These are phyloP conservation scores for Daboia siamensis DNA, from an alignment of 2,113 vertebrate genomes.

Conservation along the genomic window DNA sequence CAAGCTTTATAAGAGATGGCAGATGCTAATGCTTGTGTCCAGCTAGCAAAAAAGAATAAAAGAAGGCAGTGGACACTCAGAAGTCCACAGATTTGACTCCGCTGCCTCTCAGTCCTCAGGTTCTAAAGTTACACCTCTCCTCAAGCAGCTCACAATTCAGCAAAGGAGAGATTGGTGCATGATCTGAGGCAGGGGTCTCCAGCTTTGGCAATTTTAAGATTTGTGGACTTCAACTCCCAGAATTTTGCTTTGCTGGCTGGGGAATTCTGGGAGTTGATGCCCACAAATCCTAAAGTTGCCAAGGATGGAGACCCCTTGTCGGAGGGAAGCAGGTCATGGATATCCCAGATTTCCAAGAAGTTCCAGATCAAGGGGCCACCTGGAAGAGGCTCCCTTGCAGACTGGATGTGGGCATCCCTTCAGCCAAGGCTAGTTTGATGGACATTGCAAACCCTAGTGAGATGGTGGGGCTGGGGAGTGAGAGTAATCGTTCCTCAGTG, in stretches of 20 bases:
- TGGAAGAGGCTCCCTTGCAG: neutral
- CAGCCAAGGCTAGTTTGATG: neutral
- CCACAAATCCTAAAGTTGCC: too few species aligned
- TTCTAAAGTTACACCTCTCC: neutral
- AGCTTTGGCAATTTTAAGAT: too few species aligned
- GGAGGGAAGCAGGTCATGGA: neutral
- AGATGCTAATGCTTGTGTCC: neutral
- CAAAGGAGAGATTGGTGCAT: neutral
- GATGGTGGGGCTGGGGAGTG: neutral
- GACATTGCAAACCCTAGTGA: neutral
- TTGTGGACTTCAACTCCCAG: too few species aligned
- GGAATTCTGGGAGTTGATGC: too few species aligned
- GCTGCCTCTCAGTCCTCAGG: neutral
- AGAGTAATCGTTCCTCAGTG: neutral
- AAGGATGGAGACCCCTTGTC: too few species aligned
- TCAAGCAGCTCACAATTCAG: neutral
- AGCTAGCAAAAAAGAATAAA: neutral
- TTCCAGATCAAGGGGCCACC: neutral
- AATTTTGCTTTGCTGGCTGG: too few species aligned
- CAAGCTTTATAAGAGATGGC: neutral
- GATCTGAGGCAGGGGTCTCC: neutral
- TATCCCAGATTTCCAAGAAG: neutral
- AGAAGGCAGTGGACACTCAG: too few species aligned
- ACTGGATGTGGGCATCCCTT: neutral
- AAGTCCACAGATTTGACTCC: neutral